Evolutionary conservation across 2,797 vertebrate species (phyloP).

Genomic region (Enteromius fasciolatus): DNA sequence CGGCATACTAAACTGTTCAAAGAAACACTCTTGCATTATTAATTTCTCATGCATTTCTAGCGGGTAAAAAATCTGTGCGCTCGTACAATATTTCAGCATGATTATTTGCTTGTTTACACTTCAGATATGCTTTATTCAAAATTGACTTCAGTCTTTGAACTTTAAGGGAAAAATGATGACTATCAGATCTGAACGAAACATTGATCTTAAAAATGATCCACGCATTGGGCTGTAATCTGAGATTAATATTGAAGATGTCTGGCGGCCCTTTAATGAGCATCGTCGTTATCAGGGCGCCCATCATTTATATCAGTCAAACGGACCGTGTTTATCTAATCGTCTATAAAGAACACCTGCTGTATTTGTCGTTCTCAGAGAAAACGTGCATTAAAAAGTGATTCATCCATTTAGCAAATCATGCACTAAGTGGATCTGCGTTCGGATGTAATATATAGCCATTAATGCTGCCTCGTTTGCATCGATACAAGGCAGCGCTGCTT

Average conservation of each 20-base stretch:
- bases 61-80: constrained; percentile 29
- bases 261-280: constrained; percentile 30
- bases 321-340: constrained; percentile 50
- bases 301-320: constrained; percentile 51
- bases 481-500: constrained; percentile 14
- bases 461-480: not conserved
- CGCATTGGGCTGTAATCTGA: constrained; percentile 42
- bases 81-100: constrained; percentile 12
- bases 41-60: constrained; percentile 33
- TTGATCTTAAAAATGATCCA: constrained; percentile 46
- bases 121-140: constrained; percentile 29
- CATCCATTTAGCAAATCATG: constrained; percentile 51
- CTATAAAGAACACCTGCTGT: constrained; percentile 54
- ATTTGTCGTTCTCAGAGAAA: constrained; percentile 42
- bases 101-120: constrained; percentile 45
- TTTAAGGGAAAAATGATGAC: constrained; percentile 36
- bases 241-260: constrained; percentile 37
- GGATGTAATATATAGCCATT: constrained; percentile 36
- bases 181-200: constrained; percentile 46
- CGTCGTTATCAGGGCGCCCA: constrained; percentile 30
- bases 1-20: constrained; percentile 15
- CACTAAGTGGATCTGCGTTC: constrained; percentile 44
- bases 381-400: constrained; percentile 54
- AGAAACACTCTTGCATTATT: constrained; percentile 32
- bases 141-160: constrained; percentile 29